Conservation (phyloP, 2,888 invertebrate genomes). For the Scaptomyza tumidula region DNA sequence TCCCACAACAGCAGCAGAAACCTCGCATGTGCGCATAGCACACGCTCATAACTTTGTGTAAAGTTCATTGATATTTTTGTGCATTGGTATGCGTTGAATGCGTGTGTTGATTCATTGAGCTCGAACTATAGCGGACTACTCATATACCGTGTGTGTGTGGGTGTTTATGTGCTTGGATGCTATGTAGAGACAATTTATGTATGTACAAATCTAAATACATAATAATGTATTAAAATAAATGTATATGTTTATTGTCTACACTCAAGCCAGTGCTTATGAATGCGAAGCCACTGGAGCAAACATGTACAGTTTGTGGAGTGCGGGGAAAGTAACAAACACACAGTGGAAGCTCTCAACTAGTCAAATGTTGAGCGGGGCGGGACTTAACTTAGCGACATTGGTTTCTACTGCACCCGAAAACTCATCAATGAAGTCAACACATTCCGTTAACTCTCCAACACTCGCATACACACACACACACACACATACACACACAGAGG, state of each 20-base stretch:
- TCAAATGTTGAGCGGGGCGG: slow-evolving; percentile 50
- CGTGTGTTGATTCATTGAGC: slow-evolving; percentile 80
- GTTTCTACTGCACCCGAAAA: slow-evolving; percentile 38
- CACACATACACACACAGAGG: background rate
- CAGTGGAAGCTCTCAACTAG: slow-evolving; percentile 49
- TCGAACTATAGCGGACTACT: slow-evolving; percentile 59
- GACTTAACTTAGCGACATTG: slow-evolving; percentile 11
- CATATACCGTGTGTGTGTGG: slow-evolving; percentile 18
- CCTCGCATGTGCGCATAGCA: slow-evolving; percentile 51
- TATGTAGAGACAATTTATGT: slow-evolving; percentile 26
- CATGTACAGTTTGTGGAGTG: background rate
- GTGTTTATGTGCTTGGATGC: slow-evolving; percentile 14
- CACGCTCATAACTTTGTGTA: slow-evolving; percentile 65
- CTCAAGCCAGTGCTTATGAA: slow-evolving; percentile 45
- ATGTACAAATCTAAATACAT: slow-evolving; percentile 3
- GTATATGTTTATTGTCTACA: slow-evolving; percentile 25
- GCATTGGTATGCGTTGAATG: slow-evolving; percentile 70
- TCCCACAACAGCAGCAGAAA: slow-evolving; percentile 53
- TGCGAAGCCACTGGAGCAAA: slow-evolving; percentile 45
- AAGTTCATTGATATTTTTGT: slow-evolving; percentile 83
- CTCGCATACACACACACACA: slow-evolving; percentile 2
- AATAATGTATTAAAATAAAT: background rate
- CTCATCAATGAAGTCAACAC: slow-evolving; percentile 70
- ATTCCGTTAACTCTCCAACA: slow-evolving; percentile 24
- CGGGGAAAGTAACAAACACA: slow-evolving; percentile 10